Evolutionary conservation across 2,888 invertebrate species (phyloP).

Genomic region (Dicyrtomina minuta): DNA sequence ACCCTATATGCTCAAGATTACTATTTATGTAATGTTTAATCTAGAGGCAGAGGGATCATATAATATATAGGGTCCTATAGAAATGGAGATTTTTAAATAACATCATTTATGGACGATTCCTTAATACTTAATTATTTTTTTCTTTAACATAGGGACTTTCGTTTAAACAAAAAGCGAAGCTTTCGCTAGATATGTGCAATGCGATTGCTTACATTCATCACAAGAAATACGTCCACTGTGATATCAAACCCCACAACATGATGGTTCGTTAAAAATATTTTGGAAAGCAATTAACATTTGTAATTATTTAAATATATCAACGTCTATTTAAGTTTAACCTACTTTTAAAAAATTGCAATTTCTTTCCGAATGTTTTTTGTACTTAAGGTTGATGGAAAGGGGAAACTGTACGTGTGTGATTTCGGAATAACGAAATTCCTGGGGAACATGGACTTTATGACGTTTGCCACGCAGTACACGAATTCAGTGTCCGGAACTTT

Average conservation of each 20-base stretch:
- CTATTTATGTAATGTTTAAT: too few relatives aligned
- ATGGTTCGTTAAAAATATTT: neutral
- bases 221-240: slow-evolving; percentile 18
- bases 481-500: slow-evolving; percentile 16
- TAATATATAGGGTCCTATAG: too few relatives aligned
- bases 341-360: neutral
- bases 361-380: neutral
- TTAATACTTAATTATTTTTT: too few relatives aligned
- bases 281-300: too few relatives aligned
- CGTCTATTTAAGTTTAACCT: too few relatives aligned
- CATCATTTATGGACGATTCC: too few relatives aligned
- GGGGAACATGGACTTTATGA: slow-evolving; percentile 16
- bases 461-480: slow-evolving; percentile 16
- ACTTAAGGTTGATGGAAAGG: slow-evolving; percentile 19
- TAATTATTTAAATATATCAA: too few relatives aligned
- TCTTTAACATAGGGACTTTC: neutral
- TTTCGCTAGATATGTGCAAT: slow-evolving; percentile 9
- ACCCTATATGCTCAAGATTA: too few relatives aligned
- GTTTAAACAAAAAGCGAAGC: neutral
- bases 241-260: slow-evolving; percentile 31
- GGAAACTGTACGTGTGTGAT: slow-evolving; percentile 27
- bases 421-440: slow-evolving; percentile 27
- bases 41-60: too few relatives aligned
- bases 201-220: slow-evolving; percentile 24
- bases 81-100: too few relatives aligned